Base-by-base conservation (phyloP, 2,797 vertebrate genomes). In the Intellagama lesueurii region DNA sequence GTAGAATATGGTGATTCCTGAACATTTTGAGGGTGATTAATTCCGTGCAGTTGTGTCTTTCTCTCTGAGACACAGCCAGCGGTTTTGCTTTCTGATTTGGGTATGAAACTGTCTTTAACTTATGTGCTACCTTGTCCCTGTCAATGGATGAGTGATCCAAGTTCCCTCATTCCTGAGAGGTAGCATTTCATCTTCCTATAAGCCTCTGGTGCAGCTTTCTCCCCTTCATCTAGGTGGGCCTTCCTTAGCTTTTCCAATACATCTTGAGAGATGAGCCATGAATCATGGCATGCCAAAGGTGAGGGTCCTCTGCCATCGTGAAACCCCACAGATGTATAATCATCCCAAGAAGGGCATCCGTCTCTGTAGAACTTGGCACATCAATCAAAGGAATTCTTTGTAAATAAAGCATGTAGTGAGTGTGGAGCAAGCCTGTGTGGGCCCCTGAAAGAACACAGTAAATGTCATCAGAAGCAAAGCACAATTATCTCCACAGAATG, bases 371-470 rank as follows among this genome's bases (percentile, higher is more conserved):
- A 70, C 81, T 77, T 70, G 86, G 87, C 75, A 0, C 0, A 56
- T 2, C 87, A 77, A 70, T 93, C 91, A 81, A 92, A 93, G 93
- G 84, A 30, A 84, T 82, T 88, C 93, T 87, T 93, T 94, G 92
- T 93, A 2, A 83, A 32, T 77, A 32, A 83, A 88, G 80, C 92
- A 44, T 76, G 86, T 68, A 75, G 35, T 2, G 0, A 60, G 60
- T 12, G 83, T 81, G 6, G 90, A 69, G 0, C 24, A 6, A 78
- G 44, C 72, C 3, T 68, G 3, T 2, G 87, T 9, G 87, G 90
- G n/a, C 68, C 88, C 86, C 84, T 4, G 86, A 87, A 72, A 82
- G 83, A 86, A 28, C 12, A 0, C 88, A 22, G 86, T 78, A 92
- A 89, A 92, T 92, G 94, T 91, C 92, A 92, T 88, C 69, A 6